A percentile compares a stretch with the other conserved stretches of the same genome.
Conservation (phyloP, 1,140 invertebrate species). For the Lepidostoma basale region DNA sequence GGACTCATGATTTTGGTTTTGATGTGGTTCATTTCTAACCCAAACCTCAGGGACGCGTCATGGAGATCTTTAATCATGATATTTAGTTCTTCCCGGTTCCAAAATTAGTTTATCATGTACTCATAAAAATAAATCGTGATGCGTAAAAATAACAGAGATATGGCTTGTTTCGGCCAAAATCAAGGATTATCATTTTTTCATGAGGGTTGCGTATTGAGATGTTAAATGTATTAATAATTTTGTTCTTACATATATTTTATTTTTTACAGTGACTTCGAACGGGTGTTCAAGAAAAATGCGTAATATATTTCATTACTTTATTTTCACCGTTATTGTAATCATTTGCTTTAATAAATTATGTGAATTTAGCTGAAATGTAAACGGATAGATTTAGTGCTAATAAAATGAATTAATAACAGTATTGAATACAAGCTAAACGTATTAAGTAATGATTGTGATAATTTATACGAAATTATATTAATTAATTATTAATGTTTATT, state of each 20-base stretch:
- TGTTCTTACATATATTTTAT: background rate
- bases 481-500: slow-evolving; percentile 7
- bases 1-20: too few species aligned
- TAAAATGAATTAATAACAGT: background rate
- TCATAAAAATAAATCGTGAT: background rate
- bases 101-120: background rate
- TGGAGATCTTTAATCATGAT: too few species aligned
- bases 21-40: too few species aligned
- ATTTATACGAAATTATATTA: slow-evolving; percentile 35
- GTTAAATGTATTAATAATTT: background rate
- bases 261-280: slow-evolving; percentile 35
- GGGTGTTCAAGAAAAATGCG: background rate
- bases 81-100: background rate
- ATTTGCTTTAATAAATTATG: slow-evolving; percentile 12
- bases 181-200: background rate
- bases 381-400: too few species aligned
- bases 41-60: too few species aligned
- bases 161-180: background rate
- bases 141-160: background rate
- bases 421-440: background rate
- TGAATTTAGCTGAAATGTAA: slow-evolving; percentile 33
- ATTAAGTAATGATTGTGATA: slow-evolving; percentile 29
- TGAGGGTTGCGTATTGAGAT: background rate
- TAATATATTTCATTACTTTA: background rate
- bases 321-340: background rate